Conservation (phyloP, 2,888 invertebrate species). For the Onthophagus sagittarius region DNA sequence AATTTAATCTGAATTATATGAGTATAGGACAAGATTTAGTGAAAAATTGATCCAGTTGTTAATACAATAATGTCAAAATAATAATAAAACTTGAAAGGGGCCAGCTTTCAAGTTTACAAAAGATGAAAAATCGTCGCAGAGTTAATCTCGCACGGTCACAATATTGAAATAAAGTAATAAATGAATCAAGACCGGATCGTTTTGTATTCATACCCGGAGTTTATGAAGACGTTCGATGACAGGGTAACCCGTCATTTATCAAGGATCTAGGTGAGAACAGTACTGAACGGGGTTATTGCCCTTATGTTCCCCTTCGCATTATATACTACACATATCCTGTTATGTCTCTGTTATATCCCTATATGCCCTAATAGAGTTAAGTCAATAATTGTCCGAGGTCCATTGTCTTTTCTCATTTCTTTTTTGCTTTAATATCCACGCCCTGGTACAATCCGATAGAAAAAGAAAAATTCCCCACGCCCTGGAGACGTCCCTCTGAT, state of each 20-base stretch:
- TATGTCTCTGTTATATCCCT: neutral
- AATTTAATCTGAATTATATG: neutral
- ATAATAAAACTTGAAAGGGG: neutral
- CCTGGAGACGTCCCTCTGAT: neutral
- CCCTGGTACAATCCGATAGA: neutral
- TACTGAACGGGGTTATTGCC: neutral
- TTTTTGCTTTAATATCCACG: too few species aligned
- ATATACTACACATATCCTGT: neutral
- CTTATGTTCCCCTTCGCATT: neutral
- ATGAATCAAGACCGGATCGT: neutral
- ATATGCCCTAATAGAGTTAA: neutral
- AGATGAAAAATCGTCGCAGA: neutral
- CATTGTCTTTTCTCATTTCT: neutral
- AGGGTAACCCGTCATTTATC: neutral
- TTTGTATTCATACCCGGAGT: neutral
- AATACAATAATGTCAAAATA: neutral
- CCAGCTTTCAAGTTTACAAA: neutral
- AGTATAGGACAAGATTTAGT: neutral
- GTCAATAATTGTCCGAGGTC: neutral
- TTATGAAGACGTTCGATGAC: neutral
- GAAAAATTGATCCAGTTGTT: neutral
- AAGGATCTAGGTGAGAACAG: neutral
- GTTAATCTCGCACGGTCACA: neutral
- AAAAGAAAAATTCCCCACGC: neutral
- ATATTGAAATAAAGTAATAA: neutral